Conservation (phyloP, 2,797 vertebrate genomes). For the Tympanoctomys barrerae region DNA sequence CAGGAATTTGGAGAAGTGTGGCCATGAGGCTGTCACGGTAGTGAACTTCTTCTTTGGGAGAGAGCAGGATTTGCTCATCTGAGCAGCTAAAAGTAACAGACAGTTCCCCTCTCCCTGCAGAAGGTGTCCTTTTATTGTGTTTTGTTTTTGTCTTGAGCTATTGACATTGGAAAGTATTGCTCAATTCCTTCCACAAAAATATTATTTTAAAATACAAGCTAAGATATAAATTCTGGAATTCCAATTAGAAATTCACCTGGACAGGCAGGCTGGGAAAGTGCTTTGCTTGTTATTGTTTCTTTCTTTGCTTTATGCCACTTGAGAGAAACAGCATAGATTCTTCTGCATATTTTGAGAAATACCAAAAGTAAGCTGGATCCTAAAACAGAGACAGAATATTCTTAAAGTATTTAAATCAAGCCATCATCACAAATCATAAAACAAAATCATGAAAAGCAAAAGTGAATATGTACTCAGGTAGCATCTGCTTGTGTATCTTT, state of each 20-base stretch:
- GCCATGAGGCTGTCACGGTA: background rate
- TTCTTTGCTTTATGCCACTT: slow-evolving; percentile 8
- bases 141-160: background rate
- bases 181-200: background rate
- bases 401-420: slow-evolving; percentile 4
- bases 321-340: background rate
- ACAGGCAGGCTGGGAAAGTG: background rate
- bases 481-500: slow-evolving; percentile 3
- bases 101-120: background rate
- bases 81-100: background rate
- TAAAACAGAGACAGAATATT: background rate
- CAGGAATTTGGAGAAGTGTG: background rate
- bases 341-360: background rate
- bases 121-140: background rate
- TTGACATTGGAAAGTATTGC: background rate
- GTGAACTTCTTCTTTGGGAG: background rate
- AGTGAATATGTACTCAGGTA: background rate
- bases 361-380: background rate
- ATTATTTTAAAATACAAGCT: slow-evolving; percentile 7
- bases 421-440: background rate
- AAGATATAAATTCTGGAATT: slow-evolving; percentile 25
- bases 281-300: background rate
- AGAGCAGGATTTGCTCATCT: background rate
- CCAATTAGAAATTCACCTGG: slow-evolving; percentile 10
- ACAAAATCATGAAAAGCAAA: background rate